Conservation (phyloP, 1,140 invertebrate species). For the Sinella curviseta region DNA sequence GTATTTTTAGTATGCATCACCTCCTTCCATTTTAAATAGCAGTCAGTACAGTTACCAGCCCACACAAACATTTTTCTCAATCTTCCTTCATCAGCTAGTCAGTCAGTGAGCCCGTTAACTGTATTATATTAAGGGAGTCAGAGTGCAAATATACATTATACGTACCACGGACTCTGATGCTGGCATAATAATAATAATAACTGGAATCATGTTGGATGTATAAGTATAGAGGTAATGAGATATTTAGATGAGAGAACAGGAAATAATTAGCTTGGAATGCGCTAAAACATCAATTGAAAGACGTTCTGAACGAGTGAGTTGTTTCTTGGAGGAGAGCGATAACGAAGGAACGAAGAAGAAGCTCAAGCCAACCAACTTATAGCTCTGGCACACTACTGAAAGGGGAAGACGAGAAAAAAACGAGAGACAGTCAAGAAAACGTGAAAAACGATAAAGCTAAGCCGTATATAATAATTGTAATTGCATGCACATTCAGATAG, state of each 20-base stretch:
- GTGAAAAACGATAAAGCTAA: background rate
- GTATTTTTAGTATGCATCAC: no score
- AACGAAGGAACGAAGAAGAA: background rate
- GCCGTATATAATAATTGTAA: background rate
- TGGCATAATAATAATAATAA: no score
- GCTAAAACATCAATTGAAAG: constrained; percentile 44
- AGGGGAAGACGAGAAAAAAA: background rate
- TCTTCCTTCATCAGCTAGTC: background rate
- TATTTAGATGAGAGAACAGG: constrained; percentile 44
- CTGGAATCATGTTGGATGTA: no score
- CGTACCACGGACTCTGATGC: background rate
- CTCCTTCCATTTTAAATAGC: no score
- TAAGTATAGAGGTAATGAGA: constrained; percentile 46
- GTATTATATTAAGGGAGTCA: background rate
- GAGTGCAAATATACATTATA: constrained; percentile 2
- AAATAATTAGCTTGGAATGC: constrained; percentile 50
- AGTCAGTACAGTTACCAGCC: no score
- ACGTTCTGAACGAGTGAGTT: background rate
- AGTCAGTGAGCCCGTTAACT: background rate
- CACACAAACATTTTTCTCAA: background rate
- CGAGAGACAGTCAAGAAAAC: background rate
- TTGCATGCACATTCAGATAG: background rate
- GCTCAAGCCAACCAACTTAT: background rate
- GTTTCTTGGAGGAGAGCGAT: background rate
- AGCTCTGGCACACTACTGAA: background rate